Evolutionary conservation across 2,888 invertebrate species (phyloP), one percentile per base, ranked within the genome.

Genomic region (Podotricha telesiphe): DNA sequence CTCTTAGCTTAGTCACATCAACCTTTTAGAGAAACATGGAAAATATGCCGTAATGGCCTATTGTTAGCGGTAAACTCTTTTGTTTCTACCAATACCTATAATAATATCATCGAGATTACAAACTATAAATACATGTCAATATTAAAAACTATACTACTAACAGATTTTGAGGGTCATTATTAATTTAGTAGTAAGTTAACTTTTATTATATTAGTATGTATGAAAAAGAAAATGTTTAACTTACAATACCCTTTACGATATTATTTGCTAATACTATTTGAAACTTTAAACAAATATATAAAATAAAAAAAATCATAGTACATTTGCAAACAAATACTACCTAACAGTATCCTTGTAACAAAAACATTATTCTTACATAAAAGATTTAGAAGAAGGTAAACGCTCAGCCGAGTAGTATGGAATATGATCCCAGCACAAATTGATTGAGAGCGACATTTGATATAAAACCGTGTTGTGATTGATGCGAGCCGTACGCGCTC

Each of bases 381-480:
- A 75, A 75, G 72, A 75, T 73, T 74, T 74, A 70, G 75, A 71
- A 80, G 82, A 79, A 82, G 80, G 83, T 83, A 82, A 79, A 37
- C 47, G 47, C 62, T 62, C 48, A 62, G 78, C 82, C 77, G 84
- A 83, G 77, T 86, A 83, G 86, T 81, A 82, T 79, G 87, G 83
- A 91, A 92, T 85, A 86, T 87, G 92, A 92, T 90, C 88, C 86
- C 77, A 80, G 84, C 87, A 86, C 91, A 91, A 92, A 93, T 92
- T 91, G 92, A 92, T 93, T 91, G 92, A 92, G 85, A 91, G 90
- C 89, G 91, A 91, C 91, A 93, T 93, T 91, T 92, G 92, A 93
- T 93, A 93, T 93, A 92, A 93, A 92, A 92, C 90, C 89, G 91
- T 90, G 91, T 88, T 87, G 91, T 92, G 92, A 93, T 92, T 93